Percentiles rank a stretch among this genome's conserved stretches.
These are phyloP conservation scores for Antheraea assamensis DNA, from an alignment of 2,888 invertebrate genomes.

Conservation along the genomic window DNA sequence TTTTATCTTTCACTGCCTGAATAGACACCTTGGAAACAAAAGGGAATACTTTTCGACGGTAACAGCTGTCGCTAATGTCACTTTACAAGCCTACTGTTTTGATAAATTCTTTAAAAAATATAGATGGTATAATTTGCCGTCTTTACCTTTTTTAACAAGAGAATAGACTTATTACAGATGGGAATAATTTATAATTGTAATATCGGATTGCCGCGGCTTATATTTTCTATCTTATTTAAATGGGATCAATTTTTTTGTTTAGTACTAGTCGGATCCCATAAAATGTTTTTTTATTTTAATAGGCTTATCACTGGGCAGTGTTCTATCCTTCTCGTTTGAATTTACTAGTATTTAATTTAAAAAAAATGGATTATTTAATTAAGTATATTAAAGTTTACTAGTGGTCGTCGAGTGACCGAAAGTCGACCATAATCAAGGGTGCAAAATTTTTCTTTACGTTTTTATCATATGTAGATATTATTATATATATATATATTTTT, in stretches of 20 bases:
- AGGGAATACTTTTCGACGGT: slow-evolving; percentile 60
- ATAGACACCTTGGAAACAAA: slow-evolving; percentile 65
- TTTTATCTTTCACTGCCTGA: slow-evolving; percentile 73
- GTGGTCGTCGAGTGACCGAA: too few species aligned
- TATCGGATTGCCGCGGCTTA: background rate
- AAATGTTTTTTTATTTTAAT: too few species aligned
- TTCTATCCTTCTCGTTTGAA: background rate
- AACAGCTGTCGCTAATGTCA: slow-evolving; percentile 50
- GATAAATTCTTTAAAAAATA: slow-evolving; percentile 19
- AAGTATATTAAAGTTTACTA: too few species aligned
- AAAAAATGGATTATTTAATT: too few species aligned
- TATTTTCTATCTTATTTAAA: too few species aligned
- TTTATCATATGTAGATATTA: too few species aligned
- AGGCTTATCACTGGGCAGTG: too few species aligned
- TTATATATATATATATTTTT: too few species aligned
- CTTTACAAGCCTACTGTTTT: slow-evolving; percentile 40
- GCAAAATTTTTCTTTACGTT: too few species aligned
- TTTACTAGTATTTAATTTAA: background rate
- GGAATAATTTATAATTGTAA: slow-evolving; percentile 5
- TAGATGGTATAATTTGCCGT: background rate
- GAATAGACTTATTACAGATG: background rate
- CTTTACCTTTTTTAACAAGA: background rate
- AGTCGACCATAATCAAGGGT: too few species aligned
- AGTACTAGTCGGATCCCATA: too few species aligned
- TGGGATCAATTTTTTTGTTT: too few species aligned